Conservation (phyloP, 2,797 vertebrate genomes). For the Carapus acus region DNA sequence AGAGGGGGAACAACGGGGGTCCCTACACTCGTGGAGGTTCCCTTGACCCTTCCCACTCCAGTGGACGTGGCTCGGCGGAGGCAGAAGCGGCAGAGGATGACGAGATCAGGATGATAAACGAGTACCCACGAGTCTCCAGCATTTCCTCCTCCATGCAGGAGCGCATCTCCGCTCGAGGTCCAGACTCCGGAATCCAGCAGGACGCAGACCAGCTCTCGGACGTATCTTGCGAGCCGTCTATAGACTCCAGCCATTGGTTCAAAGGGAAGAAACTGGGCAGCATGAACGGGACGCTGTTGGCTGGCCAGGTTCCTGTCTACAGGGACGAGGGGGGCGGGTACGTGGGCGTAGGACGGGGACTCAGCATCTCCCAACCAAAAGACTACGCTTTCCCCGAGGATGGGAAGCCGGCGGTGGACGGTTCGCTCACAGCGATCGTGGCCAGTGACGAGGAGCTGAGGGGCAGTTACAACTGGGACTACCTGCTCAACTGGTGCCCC, state of each 20-base stretch:
- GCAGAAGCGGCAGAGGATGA: slow-evolving; percentile 89
- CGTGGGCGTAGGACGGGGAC: slow-evolving; percentile 83
- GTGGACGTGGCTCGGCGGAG: slow-evolving; percentile 89
- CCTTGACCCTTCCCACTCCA: slow-evolving; percentile 95
- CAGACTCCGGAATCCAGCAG: slow-evolving; percentile 96
- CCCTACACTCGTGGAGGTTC: slow-evolving; percentile 88
- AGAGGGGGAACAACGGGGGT: slow-evolving; percentile 62
- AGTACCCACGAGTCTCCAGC: slow-evolving; percentile 91
- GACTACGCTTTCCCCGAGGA: slow-evolving; percentile 94
- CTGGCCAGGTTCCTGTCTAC: slow-evolving; percentile 83
- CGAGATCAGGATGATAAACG: slow-evolving; percentile 98
- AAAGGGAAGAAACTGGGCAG: slow-evolving; percentile 86
- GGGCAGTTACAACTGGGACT: slow-evolving; percentile 99
- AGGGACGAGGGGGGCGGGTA: slow-evolving; percentile 83
- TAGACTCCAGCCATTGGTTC: slow-evolving; percentile 86
- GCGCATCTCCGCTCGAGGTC: slow-evolving; percentile 87
- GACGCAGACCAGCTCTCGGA: slow-evolving; percentile 96
- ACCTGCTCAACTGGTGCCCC: slow-evolving; percentile 97
- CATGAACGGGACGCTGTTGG: slow-evolving; percentile 75
- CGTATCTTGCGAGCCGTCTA: slow-evolving; percentile 88
- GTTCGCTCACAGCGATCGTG: slow-evolving; percentile 92
- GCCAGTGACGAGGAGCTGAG: slow-evolving; percentile 96
- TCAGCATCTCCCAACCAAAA: slow-evolving; percentile 84
- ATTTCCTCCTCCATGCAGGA: slow-evolving; percentile 93
- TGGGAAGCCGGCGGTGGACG: slow-evolving; percentile 88